Evolutionary conservation across 2,797 vertebrate genomes (phyloP).

Genomic region (Tamandua tetradactyla): DNA sequence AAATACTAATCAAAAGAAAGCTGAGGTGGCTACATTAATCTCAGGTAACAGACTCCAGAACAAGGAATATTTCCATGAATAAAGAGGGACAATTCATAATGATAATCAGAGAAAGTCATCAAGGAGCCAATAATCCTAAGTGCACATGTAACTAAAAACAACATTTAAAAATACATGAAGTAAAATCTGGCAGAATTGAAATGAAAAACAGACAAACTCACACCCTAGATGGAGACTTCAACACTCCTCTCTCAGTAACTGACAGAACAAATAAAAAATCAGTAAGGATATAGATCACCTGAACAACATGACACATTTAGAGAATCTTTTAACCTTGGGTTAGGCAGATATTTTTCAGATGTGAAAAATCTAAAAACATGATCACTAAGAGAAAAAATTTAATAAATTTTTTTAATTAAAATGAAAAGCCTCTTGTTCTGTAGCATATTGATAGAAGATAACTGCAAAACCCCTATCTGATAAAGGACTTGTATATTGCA

Average conservation of each 20-base stretch:
- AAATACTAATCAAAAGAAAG: background rate
- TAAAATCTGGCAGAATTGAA: background rate
- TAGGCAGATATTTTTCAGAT: background rate
- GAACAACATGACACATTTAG: fast-evolving
- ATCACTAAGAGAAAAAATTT: background rate
- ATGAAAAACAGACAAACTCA: background rate
- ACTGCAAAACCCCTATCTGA: background rate
- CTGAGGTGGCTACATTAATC: background rate
- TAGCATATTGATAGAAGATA: no score
- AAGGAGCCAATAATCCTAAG: background rate
- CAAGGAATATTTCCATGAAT: background rate
- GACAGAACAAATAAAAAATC: background rate
- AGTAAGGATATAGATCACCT: background rate
- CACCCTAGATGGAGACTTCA: background rate
- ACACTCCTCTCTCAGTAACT: background rate
- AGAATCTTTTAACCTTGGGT: no score
- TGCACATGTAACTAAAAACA: fast-evolving
- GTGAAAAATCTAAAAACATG: background rate
- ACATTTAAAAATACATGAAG: background rate
- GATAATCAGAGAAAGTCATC: no score
- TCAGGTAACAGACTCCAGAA: background rate
- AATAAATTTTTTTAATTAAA: background rate
- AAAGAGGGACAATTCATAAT: background rate
- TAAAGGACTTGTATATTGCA: background rate
- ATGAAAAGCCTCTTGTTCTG: background rate